Evolutionary conservation across 2,797 vertebrate species (phyloP), one percentile per base, ranked within the genome.

Genomic region (Molossus molossus): DNA sequence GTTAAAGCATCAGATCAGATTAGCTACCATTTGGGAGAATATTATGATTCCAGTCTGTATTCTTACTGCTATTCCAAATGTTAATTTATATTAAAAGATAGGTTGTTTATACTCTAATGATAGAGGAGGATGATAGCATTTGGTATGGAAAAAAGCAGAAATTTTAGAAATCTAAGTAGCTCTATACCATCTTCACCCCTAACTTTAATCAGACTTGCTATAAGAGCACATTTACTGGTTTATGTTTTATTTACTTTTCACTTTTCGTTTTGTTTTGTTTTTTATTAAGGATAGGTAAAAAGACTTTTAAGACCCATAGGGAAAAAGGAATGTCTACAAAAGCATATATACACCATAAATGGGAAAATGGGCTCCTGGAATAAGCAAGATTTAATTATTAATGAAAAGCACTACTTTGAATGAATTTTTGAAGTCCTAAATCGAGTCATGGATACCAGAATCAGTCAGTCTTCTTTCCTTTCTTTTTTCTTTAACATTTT

Each of bases 301-400:
- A 81, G 33, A n/a, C 48, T 81, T 87, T 0, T 83, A 92, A 85
- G 40, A 48, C 73, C n/a, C 57, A 3, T 90, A 89, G 53, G 53
- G 57, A 18, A 72, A 95, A 75, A 60, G 86, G 40, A 86, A 76
- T 87, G 13, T 86, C 17, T 87, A 8, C 83, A 80, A 65, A 89
- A 90, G 37, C n/a, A 29, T 48, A n/a, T 83, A 9, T 80, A 91
- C 85, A 90, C 53, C 21, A 20, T 85, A 77, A 77, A 27, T 79
- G 27, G 87, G 33, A 93, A 86, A 91, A 70, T 83, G 48, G 23
- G 23, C 29, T 94, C 6, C n/a, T 96, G 33, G 33, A 94, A 90
- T 69, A 88, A 94, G 50, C 45, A 90, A 94, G 72, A 84, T 79
- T 79, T 88, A 80, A 84, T 92, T 90, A 84, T 82, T 94, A 95